Conservation (phyloP, 2,113 vertebrate species). For the Ifrita kowaldi region DNA sequence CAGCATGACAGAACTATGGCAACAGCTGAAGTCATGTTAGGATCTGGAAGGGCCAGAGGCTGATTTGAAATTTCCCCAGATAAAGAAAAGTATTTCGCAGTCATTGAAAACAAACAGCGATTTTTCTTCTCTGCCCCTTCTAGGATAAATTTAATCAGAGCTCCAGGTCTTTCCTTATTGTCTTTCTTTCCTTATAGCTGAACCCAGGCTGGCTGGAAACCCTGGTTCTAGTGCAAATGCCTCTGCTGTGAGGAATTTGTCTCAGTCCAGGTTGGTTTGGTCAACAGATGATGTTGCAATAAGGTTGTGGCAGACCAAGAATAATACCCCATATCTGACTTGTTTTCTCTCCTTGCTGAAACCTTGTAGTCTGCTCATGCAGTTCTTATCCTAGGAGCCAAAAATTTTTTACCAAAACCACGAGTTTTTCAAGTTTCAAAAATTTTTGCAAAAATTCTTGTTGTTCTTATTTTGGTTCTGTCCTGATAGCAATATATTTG, state of each 20-base stretch:
- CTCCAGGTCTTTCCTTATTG: not conserved
- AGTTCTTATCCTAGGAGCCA: not conserved
- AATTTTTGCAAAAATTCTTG: not conserved
- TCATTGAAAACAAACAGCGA: not conserved
- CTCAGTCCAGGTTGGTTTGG: not conserved
- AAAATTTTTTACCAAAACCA: not conserved
- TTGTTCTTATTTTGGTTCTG: not conserved
- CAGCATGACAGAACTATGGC: not conserved
- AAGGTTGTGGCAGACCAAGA: not conserved
- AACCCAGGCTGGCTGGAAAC: not conserved
- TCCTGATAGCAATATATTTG: not conserved
- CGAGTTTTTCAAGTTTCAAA: fast-evolving
- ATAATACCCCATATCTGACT: not conserved
- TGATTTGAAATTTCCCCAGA: not conserved
- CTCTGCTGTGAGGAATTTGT: not conserved
- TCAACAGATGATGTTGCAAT: not conserved
- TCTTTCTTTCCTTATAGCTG: not conserved
- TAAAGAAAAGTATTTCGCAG: not conserved
- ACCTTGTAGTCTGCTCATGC: not conserved
- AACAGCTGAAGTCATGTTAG: not conserved
- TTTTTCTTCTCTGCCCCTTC: not conserved
- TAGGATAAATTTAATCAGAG: not conserved
- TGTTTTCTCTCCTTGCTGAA: not conserved
- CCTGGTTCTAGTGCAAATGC: not conserved
- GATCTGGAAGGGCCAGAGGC: not conserved